These are phyloP conservation scores for Nesoenas mayeri DNA, from an alignment of 2,113 vertebrate species.

Conservation along the genomic window DNA sequence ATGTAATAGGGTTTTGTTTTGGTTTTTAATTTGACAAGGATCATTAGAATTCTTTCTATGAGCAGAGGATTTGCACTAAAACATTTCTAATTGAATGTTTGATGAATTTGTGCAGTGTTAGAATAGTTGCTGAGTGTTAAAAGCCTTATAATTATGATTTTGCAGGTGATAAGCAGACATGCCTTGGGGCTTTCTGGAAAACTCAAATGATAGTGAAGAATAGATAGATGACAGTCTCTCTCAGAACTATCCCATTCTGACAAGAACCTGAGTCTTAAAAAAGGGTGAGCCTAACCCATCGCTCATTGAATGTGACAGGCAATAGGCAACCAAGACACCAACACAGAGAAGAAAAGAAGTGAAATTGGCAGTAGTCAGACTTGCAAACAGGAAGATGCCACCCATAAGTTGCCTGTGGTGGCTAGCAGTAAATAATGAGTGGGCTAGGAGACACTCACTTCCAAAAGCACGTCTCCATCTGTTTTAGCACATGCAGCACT, in stretches of 20 bases:
- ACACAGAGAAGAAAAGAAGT: neutral
- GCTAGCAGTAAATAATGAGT: neutral
- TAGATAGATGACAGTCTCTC: neutral
- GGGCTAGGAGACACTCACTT: neutral
- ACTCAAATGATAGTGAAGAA: neutral
- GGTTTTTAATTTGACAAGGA: neutral
- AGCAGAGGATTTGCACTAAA: neutral
- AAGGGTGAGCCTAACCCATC: neutral
- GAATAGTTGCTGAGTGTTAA: neutral
- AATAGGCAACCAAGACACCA: neutral
- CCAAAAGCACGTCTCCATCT: neutral
- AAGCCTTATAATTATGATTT: constrained; percentile 23
- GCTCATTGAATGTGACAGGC: neutral
- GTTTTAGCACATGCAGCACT: neutral
- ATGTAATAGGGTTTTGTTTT: neutral
- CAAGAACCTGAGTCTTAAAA: neutral
- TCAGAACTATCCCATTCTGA: neutral
- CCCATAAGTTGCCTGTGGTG: neutral
- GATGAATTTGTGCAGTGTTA: neutral
- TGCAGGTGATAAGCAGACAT: neutral
- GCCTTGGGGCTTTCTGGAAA: neutral
- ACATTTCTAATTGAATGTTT: neutral
- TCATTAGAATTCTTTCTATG: neutral
- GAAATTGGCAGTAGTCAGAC: neutral
- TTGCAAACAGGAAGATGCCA: neutral